These are phyloP conservation scores for Zaprionus obscuricornis DNA, from an alignment of 2,888 invertebrate species.

Conservation along the genomic window DNA sequence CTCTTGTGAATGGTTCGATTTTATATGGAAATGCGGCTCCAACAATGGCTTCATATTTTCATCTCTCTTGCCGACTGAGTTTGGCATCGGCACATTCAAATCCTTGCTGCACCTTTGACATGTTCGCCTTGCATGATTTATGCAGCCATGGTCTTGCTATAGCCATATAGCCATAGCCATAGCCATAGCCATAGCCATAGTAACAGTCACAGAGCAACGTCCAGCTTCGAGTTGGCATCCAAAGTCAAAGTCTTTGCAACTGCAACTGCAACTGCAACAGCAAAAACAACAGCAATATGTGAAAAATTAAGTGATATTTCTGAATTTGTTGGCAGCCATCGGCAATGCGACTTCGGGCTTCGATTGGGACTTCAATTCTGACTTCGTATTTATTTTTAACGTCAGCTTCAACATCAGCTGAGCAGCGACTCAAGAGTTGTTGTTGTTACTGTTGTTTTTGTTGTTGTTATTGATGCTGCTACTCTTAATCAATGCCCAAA, in stretches of 20 bases:
- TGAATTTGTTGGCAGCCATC: conserved; percentile 75
- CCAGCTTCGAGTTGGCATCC: too few species aligned
- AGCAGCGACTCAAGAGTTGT: background rate
- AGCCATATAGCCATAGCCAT: conserved; percentile 22
- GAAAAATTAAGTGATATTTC: conserved; percentile 78
- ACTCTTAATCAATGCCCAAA: conserved; percentile 73
- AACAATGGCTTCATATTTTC: conserved; percentile 79
- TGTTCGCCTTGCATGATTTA: conserved; percentile 72
- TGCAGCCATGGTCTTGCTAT: conserved; percentile 69
- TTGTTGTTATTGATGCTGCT: conserved; percentile 67
- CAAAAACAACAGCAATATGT: conserved; percentile 54
- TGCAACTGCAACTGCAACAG: conserved; percentile 33
- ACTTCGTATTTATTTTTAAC: background rate
- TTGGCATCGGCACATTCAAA: conserved; percentile 65
- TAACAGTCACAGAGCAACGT: conserved; percentile 8
- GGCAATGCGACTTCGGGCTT: too few species aligned
- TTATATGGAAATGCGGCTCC: conserved; percentile 72
- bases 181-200: conserved; percentile 25
- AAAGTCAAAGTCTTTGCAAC: conserved; percentile 3
- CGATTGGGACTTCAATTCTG: conserved; percentile 8
- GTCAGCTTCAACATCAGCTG: background rate
- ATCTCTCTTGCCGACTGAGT: conserved; percentile 40
- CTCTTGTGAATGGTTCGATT: conserved; percentile 56
- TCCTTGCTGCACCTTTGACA: conserved; percentile 77
- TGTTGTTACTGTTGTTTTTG: conserved; percentile 9